Evolutionary conservation across 1,140 invertebrate species (phyloP), one percentile per base, ranked within the genome.

Genomic region (Lasioglossum baleicum): DNA sequence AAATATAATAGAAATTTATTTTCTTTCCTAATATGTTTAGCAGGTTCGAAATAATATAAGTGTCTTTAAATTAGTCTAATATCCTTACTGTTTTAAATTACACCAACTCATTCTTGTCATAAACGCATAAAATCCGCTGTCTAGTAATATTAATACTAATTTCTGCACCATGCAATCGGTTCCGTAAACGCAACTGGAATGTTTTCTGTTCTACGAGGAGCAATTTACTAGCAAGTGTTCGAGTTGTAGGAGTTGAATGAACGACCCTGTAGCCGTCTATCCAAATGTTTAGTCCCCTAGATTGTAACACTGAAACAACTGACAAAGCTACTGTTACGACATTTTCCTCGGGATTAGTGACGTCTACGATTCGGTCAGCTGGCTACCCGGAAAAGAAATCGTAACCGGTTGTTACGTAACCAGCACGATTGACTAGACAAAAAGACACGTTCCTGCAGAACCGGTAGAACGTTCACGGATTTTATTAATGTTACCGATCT

Each of bases 381-480:
- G 73, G 73, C 60, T 79, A 61, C 69, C 68, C 68, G 75, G 75
- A 82, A 81, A 82, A 81, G 80, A 82, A 75, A 83, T 71, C 70
- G 75, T 70, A 85, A 84, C 79, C 86, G 80, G 75, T 83, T 79
- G 75, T 87, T 85, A 80, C 82, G 84, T 75, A 86, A 87, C 15
- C 53, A 8, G 5, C 72, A 35, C 74, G 67, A 70, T 68, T 58
- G 65, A 60, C 60, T 66, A 67, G 65, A 72, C 31, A 51, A 82
- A 81, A 86, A 86, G 81, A 87, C 75, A 82, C 61, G 75, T 67
- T 82, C 51, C 69, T n/a, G 66, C 48, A n/a, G 44, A 63, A 84
- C 44, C 75, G 56, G 63, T 73, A 73, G 81, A 63, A 77, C 66
- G 65, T 66, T 71, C 70, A 44, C 26, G 22, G 64, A 79, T 66